Percentiles rank a stretch among this genome's conserved stretches.
Evolutionary conservation across 2,797 vertebrate species (phyloP).

Genomic region (Gallinago solitaria): DNA sequence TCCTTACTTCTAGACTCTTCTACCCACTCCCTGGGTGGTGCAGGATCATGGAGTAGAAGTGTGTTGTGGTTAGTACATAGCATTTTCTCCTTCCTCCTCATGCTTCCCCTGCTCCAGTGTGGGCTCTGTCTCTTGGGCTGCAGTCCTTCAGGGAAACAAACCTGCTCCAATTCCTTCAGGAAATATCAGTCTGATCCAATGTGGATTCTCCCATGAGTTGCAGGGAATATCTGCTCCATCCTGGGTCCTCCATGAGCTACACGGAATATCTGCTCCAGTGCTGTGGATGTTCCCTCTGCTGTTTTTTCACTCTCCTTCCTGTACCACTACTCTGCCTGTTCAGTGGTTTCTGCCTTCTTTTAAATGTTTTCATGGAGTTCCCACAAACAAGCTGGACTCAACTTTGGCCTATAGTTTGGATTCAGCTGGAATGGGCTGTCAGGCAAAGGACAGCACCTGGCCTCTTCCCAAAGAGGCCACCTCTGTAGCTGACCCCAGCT

Average conservation of each 20-base stretch:
- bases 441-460: background rate
- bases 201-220: too few relatives aligned
- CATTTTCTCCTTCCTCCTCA: background rate
- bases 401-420: background rate
- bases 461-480: background rate
- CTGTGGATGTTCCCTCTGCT: background rate
- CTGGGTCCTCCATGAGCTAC: background rate
- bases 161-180: background rate
- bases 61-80: background rate
- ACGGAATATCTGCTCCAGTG: background rate
- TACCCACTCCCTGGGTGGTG: background rate
- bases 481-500: background rate
- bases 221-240: background rate
- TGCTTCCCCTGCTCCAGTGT: background rate
- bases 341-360: background rate
- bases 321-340: background rate
- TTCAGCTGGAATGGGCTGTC: background rate
- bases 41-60: background rate
- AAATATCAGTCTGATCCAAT: fast-evolving
- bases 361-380: background rate
- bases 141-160: background rate
- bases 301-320: background rate
- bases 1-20: background rate
- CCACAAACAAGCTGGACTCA: background rate
- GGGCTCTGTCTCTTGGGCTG: background rate